A percentile compares a stretch with the other conserved stretches of the same genome.
Evolutionary conservation across 1,140 invertebrate genomes (phyloP).

Genomic region (Venturia canescens): DNA sequence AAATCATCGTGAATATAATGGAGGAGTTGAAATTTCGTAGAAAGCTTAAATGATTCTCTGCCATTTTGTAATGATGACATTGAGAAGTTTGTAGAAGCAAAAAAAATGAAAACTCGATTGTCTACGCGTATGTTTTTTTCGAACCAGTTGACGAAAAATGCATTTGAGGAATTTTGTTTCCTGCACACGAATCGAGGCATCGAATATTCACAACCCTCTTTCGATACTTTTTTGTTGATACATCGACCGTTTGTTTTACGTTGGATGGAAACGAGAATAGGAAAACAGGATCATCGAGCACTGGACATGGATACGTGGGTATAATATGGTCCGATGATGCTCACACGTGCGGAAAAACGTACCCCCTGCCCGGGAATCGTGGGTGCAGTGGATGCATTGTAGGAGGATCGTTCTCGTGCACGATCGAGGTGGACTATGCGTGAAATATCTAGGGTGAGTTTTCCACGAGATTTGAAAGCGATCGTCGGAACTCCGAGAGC

Average conservation of each 20-base stretch:
- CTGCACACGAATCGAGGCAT: too few relatives aligned
- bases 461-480: constrained; percentile 35
- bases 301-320: constrained; percentile 7
- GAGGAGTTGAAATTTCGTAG: background rate
- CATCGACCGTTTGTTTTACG: background rate
- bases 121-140: too few relatives aligned
- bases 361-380: background rate
- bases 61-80: too few relatives aligned
- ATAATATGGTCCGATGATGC: constrained; percentile 27
- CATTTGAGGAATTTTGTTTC: too few relatives aligned
- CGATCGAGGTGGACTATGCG: background rate
- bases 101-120: too few relatives aligned
- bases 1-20: too few relatives aligned
- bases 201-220: background rate
- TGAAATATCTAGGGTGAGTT: constrained; percentile 17
- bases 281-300: constrained; percentile 7
- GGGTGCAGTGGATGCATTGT: too few relatives aligned
- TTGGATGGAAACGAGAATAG: background rate
- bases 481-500: background rate
- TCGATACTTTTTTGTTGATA: background rate
- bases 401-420: too few relatives aligned
- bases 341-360: constrained; percentile 52
- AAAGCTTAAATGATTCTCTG: too few relatives aligned
- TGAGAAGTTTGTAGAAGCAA: too few relatives aligned
- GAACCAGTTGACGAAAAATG: too few relatives aligned